A percentile compares a stretch with the other conserved stretches of the same genome.
Conservation (phyloP, 2,888 invertebrate species). For the Agrochola litura region DNA sequence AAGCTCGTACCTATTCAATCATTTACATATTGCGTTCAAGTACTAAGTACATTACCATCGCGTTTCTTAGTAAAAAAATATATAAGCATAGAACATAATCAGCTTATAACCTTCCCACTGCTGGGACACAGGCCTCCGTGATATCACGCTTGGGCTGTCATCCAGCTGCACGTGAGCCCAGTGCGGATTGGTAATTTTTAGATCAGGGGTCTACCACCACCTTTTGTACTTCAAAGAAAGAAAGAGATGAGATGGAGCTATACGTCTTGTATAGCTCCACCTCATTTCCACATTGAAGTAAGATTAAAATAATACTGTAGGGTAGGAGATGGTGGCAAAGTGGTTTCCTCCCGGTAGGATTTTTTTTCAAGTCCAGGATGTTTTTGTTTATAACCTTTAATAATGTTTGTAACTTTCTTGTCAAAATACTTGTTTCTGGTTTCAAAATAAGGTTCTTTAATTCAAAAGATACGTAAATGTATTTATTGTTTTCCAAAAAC, state of each 20-base stretch:
- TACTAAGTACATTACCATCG: too few species aligned
- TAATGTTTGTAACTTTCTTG: not conserved
- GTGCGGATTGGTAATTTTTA: too few species aligned
- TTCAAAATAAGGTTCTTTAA: not conserved
- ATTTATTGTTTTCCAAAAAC: conserved; percentile 15
- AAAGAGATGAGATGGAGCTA: not conserved
- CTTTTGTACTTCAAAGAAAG: too few species aligned
- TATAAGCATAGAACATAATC: not conserved
- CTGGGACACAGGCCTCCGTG: not conserved
- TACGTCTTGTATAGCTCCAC: not conserved
- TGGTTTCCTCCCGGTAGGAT: not conserved
- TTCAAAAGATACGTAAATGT: not conserved
- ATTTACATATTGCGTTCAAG: too few species aligned
- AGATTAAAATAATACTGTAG: not conserved
- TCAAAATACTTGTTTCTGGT: not conserved
- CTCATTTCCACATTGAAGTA: not conserved
- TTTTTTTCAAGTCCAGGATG: not conserved
- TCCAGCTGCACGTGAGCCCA: too few species aligned
- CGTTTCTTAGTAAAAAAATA: too few species aligned
- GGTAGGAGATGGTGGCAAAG: not conserved
- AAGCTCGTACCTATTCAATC: too few species aligned
- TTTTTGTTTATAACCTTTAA: not conserved
- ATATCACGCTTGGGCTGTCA: too few species aligned
- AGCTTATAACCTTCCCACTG: not conserved
- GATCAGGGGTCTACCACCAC: too few species aligned